These are phyloP conservation scores for Erannis defoliaria DNA, from an alignment of 2,888 invertebrate species.

Conservation along the genomic window DNA sequence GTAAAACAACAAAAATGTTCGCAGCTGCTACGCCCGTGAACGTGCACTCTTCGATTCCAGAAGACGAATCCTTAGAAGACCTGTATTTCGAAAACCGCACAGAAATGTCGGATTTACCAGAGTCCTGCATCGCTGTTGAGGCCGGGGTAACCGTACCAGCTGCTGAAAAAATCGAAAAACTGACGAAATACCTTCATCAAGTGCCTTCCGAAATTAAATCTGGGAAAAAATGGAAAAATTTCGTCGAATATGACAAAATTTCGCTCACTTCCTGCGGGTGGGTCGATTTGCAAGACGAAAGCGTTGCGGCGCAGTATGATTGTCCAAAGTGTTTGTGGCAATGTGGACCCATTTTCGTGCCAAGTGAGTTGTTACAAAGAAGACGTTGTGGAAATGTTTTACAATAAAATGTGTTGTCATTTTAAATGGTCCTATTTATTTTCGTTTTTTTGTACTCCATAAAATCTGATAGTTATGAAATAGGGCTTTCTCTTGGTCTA, in stretches of 20 bases:
- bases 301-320: conserved; percentile 47
- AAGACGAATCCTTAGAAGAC: conserved; percentile 58
- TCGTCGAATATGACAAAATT: conserved; percentile 56
- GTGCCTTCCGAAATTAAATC: conserved; percentile 35
- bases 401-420: conserved; percentile 67
- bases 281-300: conserved; percentile 59
- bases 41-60: conserved; percentile 53
- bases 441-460: neutral
- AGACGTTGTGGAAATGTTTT: conserved; percentile 44
- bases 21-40: conserved; percentile 72
- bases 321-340: conserved; percentile 84
- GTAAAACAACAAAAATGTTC: conserved; percentile 78
- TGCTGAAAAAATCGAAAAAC: conserved; percentile 83
- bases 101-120: conserved; percentile 60
- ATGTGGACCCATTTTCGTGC: conserved; percentile 75
- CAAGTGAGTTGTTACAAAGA: conserved; percentile 65
- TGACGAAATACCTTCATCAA: conserved; percentile 76
- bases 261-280: conserved; percentile 56
- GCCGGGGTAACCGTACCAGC: conserved; percentile 58
- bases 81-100: conserved; percentile 67
- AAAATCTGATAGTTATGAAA: no score
- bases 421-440: conserved; percentile 7
- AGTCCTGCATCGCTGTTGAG: conserved; percentile 51
- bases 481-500: no score
- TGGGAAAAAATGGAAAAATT: conserved; percentile 76